A percentile compares a stretch with the other conserved stretches of the same genome.
Evolutionary conservation across 2,113 vertebrate genomes (phyloP).

Genomic region (Crotalus helleri): DNA sequence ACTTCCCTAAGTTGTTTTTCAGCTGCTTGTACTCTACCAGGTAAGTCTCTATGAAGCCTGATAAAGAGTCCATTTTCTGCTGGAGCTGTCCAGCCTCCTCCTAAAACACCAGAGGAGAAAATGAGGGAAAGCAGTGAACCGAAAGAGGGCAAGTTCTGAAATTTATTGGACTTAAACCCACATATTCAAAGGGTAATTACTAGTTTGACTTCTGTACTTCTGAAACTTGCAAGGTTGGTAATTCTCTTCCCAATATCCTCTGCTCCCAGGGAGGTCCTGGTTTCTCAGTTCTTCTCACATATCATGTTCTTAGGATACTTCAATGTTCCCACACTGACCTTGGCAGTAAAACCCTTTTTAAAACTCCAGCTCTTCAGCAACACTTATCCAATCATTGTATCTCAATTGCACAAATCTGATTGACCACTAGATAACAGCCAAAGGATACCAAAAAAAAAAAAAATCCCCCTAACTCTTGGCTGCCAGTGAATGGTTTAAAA

Average conservation of each 20-base stretch:
- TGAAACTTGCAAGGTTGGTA: not conserved
- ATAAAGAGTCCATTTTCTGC: slow-evolving; percentile 54
- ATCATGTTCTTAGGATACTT: not conserved
- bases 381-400: not conserved
- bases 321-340: not conserved
- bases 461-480: not conserved
- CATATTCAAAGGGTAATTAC: not conserved
- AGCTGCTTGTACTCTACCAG: slow-evolving; percentile 53
- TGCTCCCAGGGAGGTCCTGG: not conserved
- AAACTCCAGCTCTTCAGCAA: not conserved
- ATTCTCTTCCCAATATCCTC: not conserved
- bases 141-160: not conserved
- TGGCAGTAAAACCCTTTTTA: not conserved
- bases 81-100: slow-evolving; percentile 56
- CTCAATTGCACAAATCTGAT: not conserved
- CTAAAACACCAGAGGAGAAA: slow-evolving; percentile 48
- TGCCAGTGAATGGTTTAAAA: not conserved
- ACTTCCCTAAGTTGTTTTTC: slow-evolving; percentile 49
- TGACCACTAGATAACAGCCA: not conserved
- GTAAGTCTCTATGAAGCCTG: slow-evolving; percentile 52
- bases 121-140: not conserved
- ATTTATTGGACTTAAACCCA: not conserved
- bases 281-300: not conserved
- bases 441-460: not conserved
- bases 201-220: not conserved